phyloP scores from a whole-genome alignment of 1,140 invertebrate genomes.

The Nilaparvata lugens region DNA sequence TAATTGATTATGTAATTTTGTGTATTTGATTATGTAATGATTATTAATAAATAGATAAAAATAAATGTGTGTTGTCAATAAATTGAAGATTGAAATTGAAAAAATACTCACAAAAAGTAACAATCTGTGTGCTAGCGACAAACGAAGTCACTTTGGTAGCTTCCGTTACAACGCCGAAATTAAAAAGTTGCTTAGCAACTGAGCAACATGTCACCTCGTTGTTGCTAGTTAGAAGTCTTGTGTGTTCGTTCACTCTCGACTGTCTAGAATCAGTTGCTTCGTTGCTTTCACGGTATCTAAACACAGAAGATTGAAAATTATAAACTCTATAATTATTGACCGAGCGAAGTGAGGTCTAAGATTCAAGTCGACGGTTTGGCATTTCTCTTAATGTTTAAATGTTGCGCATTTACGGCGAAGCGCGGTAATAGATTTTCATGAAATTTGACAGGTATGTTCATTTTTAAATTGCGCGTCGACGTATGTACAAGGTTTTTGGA shows the following conservation, averaged over 20 bases:
- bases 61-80: not conserved
- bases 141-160: slow-evolving; percentile 8
- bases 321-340: not conserved
- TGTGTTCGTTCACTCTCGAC: not conserved
- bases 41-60: not conserved
- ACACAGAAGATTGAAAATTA: not conserved
- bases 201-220: slow-evolving; percentile 2
- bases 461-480: too few relatives aligned
- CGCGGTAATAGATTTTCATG: too few relatives aligned
- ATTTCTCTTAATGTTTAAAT: too few relatives aligned
- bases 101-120: slow-evolving; percentile 11
- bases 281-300: slow-evolving; percentile 10
- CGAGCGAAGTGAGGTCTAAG: too few relatives aligned
- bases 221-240: not conserved
- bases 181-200: slow-evolving; percentile 9
- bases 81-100: not conserved
- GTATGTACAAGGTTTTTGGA: too few relatives aligned
- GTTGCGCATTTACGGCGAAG: too few relatives aligned
- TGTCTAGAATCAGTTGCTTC: slow-evolving; percentile 12
- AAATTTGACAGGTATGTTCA: too few relatives aligned
- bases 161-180: slow-evolving; percentile 11
- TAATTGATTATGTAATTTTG: not conserved
- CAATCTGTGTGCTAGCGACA: not conserved
- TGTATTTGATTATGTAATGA: not conserved
- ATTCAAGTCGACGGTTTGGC: too few relatives aligned